These are phyloP conservation scores for Callimorpha dominula DNA, from an alignment of 2,888 invertebrate species.

Conservation along the genomic window DNA sequence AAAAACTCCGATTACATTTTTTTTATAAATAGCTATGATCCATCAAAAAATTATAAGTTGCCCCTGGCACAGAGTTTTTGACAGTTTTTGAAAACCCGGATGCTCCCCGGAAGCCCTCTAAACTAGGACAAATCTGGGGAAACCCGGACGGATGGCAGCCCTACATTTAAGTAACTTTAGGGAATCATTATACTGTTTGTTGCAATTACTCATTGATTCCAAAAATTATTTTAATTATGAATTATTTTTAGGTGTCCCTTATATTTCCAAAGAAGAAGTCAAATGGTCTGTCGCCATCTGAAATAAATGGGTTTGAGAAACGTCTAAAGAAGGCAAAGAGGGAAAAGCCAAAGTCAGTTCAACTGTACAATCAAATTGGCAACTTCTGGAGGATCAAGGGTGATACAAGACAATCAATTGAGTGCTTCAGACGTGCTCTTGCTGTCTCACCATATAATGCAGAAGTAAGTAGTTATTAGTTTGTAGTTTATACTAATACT, in stretches of 20 bases:
- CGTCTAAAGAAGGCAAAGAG: conserved; percentile 92
- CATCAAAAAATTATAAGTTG: too few species aligned
- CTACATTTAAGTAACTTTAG: too few species aligned
- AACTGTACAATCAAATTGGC: conserved; percentile 96
- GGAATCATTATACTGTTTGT: background rate
- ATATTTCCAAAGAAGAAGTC: conserved; percentile 90
- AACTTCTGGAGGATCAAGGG: conserved; percentile 97
- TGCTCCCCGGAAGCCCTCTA: too few species aligned
- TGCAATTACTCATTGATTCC: background rate
- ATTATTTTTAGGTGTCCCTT: conserved; percentile 87
- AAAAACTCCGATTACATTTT: too few species aligned
- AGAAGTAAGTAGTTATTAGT: conserved; percentile 83
- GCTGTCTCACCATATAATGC: conserved; percentile 95
- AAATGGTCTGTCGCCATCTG: conserved; percentile 89
- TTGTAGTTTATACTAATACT: too few species aligned
- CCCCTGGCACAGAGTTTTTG: too few species aligned
- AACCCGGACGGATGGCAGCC: too few species aligned
- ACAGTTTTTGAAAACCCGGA: too few species aligned
- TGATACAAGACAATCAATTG: conserved; percentile 94
- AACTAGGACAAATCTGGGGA: too few species aligned
- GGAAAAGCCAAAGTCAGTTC: conserved; percentile 94
- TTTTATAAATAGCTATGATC: too few species aligned
- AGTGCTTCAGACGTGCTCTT: conserved; percentile 95
- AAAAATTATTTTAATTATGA: background rate
- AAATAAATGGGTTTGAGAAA: conserved; percentile 91